Evolutionary conservation across 2,113 vertebrate genomes (phyloP).

Genomic region (Trinectes maculatus): DNA sequence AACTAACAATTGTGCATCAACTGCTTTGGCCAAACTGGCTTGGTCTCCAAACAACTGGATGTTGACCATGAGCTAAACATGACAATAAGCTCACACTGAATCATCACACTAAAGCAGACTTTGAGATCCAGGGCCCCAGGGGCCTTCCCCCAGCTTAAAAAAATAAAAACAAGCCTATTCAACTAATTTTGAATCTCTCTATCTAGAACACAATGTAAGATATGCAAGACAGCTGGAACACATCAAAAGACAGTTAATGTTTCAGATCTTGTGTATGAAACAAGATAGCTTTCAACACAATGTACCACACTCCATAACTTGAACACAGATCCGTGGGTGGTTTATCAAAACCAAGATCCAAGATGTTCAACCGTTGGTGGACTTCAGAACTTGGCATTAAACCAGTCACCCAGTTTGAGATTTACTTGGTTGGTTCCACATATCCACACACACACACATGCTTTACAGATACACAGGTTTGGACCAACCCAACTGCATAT

Average conservation of each 20-base stretch:
- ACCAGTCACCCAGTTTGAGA: background rate
- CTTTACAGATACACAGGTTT: no score
- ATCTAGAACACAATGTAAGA: background rate
- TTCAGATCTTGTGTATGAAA: background rate
- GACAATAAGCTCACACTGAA: slow-evolving; percentile 52
- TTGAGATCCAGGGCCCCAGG: slow-evolving; percentile 36
- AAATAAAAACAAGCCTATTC: slow-evolving; percentile 44
- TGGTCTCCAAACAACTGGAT: slow-evolving; percentile 44
- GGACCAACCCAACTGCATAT: background rate
- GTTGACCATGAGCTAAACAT: slow-evolving; percentile 54
- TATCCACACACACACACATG: no score
- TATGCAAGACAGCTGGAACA: background rate
- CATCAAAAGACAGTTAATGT: background rate
- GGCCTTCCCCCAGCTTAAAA: slow-evolving; percentile 10
- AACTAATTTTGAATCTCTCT: slow-evolving; percentile 28
- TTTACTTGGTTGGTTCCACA: slow-evolving; percentile 14
- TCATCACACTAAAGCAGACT: slow-evolving; percentile 57
- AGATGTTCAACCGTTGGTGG: slow-evolving; percentile 2
- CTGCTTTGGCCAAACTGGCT: slow-evolving; percentile 38
- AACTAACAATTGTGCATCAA: slow-evolving; percentile 27
- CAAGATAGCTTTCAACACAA: no score
- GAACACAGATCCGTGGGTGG: background rate
- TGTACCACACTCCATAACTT: no score
- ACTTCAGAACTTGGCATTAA: slow-evolving; percentile 32
- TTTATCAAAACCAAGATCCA: slow-evolving; percentile 21